Conservation (phyloP, 2,113 vertebrate species). For the Naja naja region DNA sequence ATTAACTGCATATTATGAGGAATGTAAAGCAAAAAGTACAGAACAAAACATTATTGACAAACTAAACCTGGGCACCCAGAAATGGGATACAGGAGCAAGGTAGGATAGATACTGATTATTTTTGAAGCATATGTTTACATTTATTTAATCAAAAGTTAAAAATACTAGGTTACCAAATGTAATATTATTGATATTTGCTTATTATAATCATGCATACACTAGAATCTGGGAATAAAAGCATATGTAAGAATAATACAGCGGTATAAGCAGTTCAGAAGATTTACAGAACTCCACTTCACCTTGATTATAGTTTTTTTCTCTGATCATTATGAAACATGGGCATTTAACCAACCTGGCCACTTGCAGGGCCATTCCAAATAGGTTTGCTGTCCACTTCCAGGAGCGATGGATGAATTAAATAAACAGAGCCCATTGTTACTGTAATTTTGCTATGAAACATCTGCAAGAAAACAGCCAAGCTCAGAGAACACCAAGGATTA, state of each 20-base stretch:
- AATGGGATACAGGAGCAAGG: not conserved
- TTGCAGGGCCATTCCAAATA: not conserved
- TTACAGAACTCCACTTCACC: not conserved
- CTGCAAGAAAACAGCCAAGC: not conserved
- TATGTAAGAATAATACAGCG: not conserved
- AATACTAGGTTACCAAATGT: not conserved
- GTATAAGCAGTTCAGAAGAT: not conserved
- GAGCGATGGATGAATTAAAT: not conserved
- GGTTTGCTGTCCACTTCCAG: not conserved
- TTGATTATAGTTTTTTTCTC: not conserved
- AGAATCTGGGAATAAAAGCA: not conserved
- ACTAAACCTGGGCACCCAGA: not conserved
- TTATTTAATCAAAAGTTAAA: not conserved
- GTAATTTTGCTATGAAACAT: not conserved
- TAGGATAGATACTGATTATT: not conserved
- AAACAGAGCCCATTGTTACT: not conserved
- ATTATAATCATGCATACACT: not conserved
- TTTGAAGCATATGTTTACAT: not conserved
- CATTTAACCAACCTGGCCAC: not conserved
- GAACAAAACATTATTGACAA: not conserved
- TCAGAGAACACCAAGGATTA: not conserved
- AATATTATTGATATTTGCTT: not conserved
- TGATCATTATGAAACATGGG: not conserved
- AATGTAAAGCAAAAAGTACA: not conserved
- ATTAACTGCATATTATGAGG: not conserved